Evolutionary conservation across 64 coral and sea anemone genomes (phyloP).

Genomic region (Pocillopora verrucosa): DNA sequence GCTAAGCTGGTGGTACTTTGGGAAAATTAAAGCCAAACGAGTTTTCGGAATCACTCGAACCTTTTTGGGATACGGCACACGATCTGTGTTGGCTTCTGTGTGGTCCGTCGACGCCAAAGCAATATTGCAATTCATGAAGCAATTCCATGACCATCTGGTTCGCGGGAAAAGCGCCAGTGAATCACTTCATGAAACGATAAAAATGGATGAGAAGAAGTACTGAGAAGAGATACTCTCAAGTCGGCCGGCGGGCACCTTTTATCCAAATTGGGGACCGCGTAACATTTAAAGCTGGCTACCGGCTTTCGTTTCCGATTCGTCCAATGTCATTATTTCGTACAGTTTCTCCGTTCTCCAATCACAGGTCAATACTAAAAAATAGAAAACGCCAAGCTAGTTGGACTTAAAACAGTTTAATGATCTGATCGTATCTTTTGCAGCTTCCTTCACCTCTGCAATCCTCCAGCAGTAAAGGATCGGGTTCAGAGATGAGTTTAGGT

Average conservation of each 20-base stretch:
- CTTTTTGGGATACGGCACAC: conserved; percentile 26
- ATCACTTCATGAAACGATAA: conserved; percentile 20
- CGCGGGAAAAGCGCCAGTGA: conserved; percentile 9
- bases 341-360: too few species aligned
- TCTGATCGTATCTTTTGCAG: too few species aligned
- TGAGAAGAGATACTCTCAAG: not conserved
- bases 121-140: conserved; percentile 20
- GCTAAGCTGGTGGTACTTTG: conserved; percentile 37
- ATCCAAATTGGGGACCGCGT: conserved; percentile 25
- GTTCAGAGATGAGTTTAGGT: too few species aligned
- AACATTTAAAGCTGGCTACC: not conserved
- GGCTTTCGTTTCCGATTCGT: too few species aligned
- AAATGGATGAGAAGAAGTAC: conserved; percentile 6
- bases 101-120: conserved; percentile 26
- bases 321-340: too few species aligned
- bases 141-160: conserved; percentile 11
- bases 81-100: conserved; percentile 18
- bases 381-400: too few species aligned
- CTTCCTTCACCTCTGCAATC: too few species aligned
- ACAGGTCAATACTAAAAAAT: too few species aligned
- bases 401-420: too few species aligned
- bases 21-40: not conserved
- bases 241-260: conserved; percentile 13
- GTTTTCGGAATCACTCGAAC: conserved; percentile 33
- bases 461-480: too few species aligned